These are phyloP conservation scores for Willowsia nigromaculata DNA, from an alignment of 2,888 invertebrate genomes.

Conservation along the genomic window DNA sequence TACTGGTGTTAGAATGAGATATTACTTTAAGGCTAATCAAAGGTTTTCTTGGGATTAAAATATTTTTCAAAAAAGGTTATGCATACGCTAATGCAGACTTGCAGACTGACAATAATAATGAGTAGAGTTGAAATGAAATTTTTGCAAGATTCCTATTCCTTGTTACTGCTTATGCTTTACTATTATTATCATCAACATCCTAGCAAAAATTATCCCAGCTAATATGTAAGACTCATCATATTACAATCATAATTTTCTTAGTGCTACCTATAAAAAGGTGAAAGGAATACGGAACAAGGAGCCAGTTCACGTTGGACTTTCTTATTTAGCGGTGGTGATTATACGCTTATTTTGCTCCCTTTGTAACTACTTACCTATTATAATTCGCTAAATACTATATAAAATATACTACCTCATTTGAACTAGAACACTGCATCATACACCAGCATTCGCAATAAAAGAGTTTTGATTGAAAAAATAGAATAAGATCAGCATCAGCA, in stretches of 20 bases:
- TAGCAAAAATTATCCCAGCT: conserved; percentile 14
- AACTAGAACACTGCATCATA: background rate
- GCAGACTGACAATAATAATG: no score
- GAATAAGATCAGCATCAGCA: background rate
- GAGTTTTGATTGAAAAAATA: background rate
- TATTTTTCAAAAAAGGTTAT: background rate
- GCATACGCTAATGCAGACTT: no score
- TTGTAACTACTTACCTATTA: no score
- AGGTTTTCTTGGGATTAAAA: background rate
- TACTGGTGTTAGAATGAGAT: background rate
- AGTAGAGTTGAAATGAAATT: background rate
- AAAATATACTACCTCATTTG: background rate
- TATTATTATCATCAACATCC: conserved; percentile 19
- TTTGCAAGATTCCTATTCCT: conserved; percentile 2
- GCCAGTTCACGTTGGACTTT: conserved; percentile 77
- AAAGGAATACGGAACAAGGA: conserved; percentile 78
- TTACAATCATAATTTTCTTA: conserved; percentile 64
- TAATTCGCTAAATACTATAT: no score
- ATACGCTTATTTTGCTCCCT: conserved; percentile 50
- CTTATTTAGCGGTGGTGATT: conserved; percentile 75
- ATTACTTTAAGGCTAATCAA: background rate
- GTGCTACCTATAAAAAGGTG: conserved; percentile 75
- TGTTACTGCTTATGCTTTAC: background rate
- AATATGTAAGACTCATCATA: conserved; percentile 46
- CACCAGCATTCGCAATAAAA: background rate